Evolutionary conservation across 1,140 invertebrate genomes (phyloP), one percentile per base, ranked within the genome.

Genomic region (Drosophila orena): DNA sequence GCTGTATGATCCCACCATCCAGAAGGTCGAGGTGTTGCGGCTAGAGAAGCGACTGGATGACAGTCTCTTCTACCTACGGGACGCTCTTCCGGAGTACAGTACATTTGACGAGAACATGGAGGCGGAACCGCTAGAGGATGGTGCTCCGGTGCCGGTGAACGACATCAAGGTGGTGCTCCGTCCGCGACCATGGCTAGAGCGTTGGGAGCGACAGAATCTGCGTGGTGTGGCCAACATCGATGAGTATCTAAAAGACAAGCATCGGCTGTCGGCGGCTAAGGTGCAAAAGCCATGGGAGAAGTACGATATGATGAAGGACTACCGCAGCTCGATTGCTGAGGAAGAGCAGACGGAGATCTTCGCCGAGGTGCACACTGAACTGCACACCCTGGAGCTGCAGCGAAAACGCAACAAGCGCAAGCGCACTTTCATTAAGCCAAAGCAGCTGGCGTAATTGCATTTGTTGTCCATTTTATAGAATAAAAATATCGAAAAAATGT

Each of bases 31-130:
- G 93, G 96, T 98, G 15, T 92, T 98, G 17, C 95, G 96, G 50
- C 93, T 99, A 22, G 98, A 99, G 92, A 99, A 98, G 92, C 94
- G 99, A 43, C 92, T 99, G 15, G 99, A 99, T 93, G 95, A 97
- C 38, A 94, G 97, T 86, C 92, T 99, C 12, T 94, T 95, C 27
- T 99, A 99, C 91, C 93, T 99, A 43, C 93, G 98, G 57, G 98
- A 99, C 94, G 97, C 97, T n/a, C 93, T 97, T 35, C 95, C 95
- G 0, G 97, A 99, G 92, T 98, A 97, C 91, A 98, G 97, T 89
- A 99, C 98, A 15, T 96, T 99, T 91, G 96, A 98, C 77, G 94
- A 97, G 53, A 97, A 99, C 90, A 98, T 99, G 97, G 96, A 98
- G 88, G 93, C 95, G 20, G 97, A 98, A 92, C 93, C 95, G 60